Evolutionary conservation across 1,140 invertebrate species (phyloP).

Genomic region (Whitmania pigra): DNA sequence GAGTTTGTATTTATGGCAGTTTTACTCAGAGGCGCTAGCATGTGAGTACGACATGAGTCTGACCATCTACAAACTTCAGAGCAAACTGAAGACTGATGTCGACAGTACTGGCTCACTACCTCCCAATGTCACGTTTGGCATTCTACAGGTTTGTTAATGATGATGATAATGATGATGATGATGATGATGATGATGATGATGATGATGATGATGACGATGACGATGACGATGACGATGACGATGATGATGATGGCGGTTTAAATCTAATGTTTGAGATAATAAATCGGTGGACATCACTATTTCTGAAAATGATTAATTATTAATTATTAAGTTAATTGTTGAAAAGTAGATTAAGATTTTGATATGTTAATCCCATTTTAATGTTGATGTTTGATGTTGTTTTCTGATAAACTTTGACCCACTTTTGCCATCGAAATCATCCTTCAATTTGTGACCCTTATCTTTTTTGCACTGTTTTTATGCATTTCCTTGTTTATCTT

Average conservation of each 20-base stretch:
- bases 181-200: no score
- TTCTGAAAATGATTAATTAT: neutral
- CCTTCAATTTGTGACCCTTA: no score
- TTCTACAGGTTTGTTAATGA: neutral
- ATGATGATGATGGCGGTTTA: neutral
- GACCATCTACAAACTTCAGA: conserved; percentile 23
- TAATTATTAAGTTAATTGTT: neutral
- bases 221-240: no score
- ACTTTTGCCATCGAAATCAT: no score
- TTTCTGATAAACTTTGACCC: no score
- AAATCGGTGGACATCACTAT: no score
- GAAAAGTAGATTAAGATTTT: neutral
- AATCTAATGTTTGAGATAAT: no score
- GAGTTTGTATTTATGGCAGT: conserved; percentile 9
- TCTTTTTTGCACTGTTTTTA: no score
- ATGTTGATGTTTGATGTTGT: neutral
- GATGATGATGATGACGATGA: no score
- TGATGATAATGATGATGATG: no score
- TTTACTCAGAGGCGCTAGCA: conserved; percentile 22
- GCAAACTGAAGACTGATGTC: conserved; percentile 1
- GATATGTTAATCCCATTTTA: neutral
- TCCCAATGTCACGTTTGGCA: conserved; percentile 1
- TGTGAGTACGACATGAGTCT: conserved; percentile 23
- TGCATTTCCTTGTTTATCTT: no score
- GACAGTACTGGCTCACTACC: neutral